Evolutionary conservation across 1,140 invertebrate species (phyloP).

Genomic region (Drosophila ambigua): DNA sequence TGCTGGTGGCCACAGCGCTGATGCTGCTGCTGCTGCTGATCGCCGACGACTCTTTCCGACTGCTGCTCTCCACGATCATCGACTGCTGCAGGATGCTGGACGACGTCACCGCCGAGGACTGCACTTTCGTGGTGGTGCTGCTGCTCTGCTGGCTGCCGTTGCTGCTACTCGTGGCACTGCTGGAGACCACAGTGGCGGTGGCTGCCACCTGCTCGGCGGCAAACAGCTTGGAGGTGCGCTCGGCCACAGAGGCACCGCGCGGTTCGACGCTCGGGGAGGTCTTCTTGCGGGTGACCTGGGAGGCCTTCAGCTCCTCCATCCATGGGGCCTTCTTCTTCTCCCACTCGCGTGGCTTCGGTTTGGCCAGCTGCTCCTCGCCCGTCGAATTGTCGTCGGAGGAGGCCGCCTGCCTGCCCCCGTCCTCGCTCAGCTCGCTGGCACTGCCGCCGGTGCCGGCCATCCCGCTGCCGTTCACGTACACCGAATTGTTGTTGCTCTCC

Average conservation of each 20-base stretch:
- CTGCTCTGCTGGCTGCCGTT: constrained; percentile 35
- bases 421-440: constrained; percentile 68
- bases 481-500: constrained; percentile 81
- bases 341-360: constrained; percentile 85
- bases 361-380: constrained; percentile 84
- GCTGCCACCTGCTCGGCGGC: constrained; percentile 49
- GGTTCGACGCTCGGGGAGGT: constrained; percentile 83
- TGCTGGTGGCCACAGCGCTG: constrained; percentile 64
- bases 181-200: constrained; percentile 35
- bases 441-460: constrained; percentile 53
- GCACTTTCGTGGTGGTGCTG: constrained; percentile 74
- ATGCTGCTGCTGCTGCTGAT: constrained; percentile 76
- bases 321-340: constrained; percentile 88
- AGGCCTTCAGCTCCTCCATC: constrained; percentile 88
- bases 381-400: constrained; percentile 78
- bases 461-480: constrained; percentile 79
- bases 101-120: constrained; percentile 72
- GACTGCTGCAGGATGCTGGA: constrained; percentile 70
- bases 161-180: constrained; percentile 33
- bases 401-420: constrained; percentile 32
- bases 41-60: constrained; percentile 39
- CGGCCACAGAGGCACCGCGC: constrained; percentile 52
- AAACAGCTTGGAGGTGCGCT: constrained; percentile 71
- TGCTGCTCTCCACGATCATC: constrained; percentile 69
- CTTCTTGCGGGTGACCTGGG: constrained; percentile 86